Base-by-base conservation (phyloP, 2,888 invertebrate species). In the Marronus borbonicus region DNA sequence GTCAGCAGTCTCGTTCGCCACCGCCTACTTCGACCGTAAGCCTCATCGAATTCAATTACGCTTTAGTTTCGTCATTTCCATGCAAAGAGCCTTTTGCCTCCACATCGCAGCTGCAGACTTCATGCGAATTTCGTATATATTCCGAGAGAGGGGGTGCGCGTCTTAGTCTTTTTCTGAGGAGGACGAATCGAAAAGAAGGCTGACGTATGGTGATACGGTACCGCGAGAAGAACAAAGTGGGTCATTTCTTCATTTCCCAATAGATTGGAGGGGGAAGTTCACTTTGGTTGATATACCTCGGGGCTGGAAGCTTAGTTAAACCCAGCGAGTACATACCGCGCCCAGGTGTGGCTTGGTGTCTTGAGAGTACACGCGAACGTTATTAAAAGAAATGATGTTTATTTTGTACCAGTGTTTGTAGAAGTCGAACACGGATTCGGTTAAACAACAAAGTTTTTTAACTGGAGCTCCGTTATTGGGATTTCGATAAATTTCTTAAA, bases 241-340 rank as follows among this genome's bases (percentile, higher is more conserved):
- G 69, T 69, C 69, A 69, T 69, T 50, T 52, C 50, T 69, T 52
- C 52, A 69, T 52, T 50, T 69, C 52, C 52, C 69, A 24, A 20
- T 14, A 50, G 50, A 28, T 31, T n/a, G 69, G 28, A 12, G 50
- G 24, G 10, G 28, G 24, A 68, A 49, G 10, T 52, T 50, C 10
- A 4, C 20, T 20, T 49, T 20, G 50, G 50, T 49, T 28, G 24
- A 3, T 44, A 44, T 44, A 44, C 44, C 44, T 44, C 44, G 44
- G 8, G 44, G 44, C 44, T 44, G 44, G 44, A 8, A 44, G 44
- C 10, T 44, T 44, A 1, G 44, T 44, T 44, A 8, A 44, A 44
- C 44, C n/a, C 17, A 14, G 55, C 20, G 14, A 55, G 8, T 44
- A 55, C 55, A 55, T 55, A n/a, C 44, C 14, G 8, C n/a, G 55